Percentiles rank a stretch among this genome's conserved stretches.
Evolutionary conservation across 2,113 vertebrate species (phyloP).

Genomic region (Hypomesus transpacificus): DNA sequence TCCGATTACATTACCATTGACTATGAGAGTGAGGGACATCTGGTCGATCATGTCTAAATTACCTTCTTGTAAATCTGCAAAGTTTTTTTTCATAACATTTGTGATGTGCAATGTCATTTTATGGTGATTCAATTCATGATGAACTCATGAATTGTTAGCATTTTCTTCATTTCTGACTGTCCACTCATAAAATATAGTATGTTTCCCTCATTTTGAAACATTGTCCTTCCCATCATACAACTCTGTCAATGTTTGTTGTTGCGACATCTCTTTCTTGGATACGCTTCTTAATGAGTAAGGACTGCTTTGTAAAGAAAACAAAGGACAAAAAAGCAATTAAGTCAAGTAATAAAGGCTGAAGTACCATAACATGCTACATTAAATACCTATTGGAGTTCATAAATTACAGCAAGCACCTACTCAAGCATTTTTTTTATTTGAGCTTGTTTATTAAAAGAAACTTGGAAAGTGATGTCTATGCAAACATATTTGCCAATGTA

Average conservation of each 20-base stretch:
- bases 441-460: slow-evolving; percentile 49
- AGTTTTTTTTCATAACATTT: too few species aligned
- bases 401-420: slow-evolving; percentile 57
- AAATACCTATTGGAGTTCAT: slow-evolving; percentile 60
- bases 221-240: not conserved
- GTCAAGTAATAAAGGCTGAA: slow-evolving; percentile 52
- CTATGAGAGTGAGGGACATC: too few species aligned
- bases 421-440: slow-evolving; percentile 50
- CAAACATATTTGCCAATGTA: not conserved
- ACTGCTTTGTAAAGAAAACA: slow-evolving; percentile 61
- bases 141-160: too few species aligned
- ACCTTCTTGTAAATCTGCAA: too few species aligned
- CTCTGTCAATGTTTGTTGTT: not conserved
- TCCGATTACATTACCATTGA: too few species aligned
- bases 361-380: slow-evolving; percentile 72
- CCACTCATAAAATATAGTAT: not conserved
- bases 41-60: too few species aligned
- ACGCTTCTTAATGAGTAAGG: slow-evolving; percentile 27
- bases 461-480: slow-evolving; percentile 6
- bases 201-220: not conserved
- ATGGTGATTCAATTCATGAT: too few species aligned
- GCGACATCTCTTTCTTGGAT: not conserved
- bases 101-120: too few species aligned
- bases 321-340: slow-evolving; percentile 69
- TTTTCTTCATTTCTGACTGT: too few species aligned